A percentile compares a stretch with the other conserved stretches of the same genome.
These are phyloP conservation scores for Hippocampus zosterae DNA, from an alignment of 2,113 vertebrate species.

Conservation along the genomic window DNA sequence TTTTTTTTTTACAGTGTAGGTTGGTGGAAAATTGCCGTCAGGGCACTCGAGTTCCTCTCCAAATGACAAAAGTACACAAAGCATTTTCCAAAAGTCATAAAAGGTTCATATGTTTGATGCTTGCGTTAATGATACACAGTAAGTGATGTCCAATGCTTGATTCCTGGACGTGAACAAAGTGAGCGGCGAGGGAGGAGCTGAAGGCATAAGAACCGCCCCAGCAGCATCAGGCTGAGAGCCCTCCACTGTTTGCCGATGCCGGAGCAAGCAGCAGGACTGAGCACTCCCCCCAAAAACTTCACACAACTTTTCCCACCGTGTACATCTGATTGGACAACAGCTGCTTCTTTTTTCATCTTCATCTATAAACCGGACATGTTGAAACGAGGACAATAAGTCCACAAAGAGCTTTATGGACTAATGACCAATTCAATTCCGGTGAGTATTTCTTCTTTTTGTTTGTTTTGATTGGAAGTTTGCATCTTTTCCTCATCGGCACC, in stretches of 20 bases:
- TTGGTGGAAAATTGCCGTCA: no score
- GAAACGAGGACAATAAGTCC: neutral
- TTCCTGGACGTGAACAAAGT: neutral
- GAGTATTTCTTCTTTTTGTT: neutral
- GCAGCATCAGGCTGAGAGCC: neutral
- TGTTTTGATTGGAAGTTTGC: neutral
- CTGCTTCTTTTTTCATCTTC: neutral
- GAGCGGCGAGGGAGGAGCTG: neutral
- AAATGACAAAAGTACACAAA: no score
- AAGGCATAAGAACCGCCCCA: neutral
- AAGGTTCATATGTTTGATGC: neutral
- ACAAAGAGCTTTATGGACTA: neutral
- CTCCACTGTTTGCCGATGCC: neutral
- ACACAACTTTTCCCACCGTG: neutral
- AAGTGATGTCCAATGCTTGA: neutral
- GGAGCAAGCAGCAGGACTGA: neutral
- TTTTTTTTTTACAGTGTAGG: no score
- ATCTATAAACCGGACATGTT: neutral
- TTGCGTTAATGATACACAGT: neutral
- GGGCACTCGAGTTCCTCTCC: no score
- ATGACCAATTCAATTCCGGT: neutral
- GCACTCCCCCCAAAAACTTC: neutral
- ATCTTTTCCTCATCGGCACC: neutral
- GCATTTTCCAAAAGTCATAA: neutral
- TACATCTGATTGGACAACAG: neutral